Conservation (phyloP, 2,113 vertebrate genomes). For the Romanogobio albipinnatus region DNA sequence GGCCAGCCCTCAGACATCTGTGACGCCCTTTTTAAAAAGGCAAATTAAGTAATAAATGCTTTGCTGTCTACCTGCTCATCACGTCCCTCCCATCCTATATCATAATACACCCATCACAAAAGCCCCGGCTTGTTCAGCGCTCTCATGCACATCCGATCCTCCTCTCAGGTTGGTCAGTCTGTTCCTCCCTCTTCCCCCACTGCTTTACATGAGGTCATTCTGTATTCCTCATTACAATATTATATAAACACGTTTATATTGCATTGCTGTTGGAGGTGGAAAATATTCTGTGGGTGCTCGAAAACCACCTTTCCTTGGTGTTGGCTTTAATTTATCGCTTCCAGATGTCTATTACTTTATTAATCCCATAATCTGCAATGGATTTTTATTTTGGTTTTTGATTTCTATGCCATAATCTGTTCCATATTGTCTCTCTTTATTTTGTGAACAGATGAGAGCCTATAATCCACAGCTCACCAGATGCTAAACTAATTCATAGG, state of each 20-base stretch:
- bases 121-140: neutral
- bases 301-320: neutral
- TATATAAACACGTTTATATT: conserved; percentile 1
- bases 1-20: conserved; percentile 60
- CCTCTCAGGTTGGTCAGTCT: conserved; percentile 13
- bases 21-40: conserved; percentile 67
- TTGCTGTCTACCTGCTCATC: conserved; percentile 29
- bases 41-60: conserved; percentile 67
- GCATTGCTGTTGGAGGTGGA: neutral
- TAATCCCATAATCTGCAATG: neutral
- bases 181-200: conserved; percentile 22
- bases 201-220: conserved; percentile 29
- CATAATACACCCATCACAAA: conserved; percentile 27
- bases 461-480: conserved; percentile 18
- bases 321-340: neutral
- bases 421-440: neutral
- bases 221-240: neutral
- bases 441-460: conserved; percentile 31
- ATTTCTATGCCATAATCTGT: neutral
- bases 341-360: neutral
- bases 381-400: neutral
- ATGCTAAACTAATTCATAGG: conserved; percentile 7
- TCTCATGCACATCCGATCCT: neutral
- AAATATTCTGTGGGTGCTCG: neutral
- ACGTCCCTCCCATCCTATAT: neutral